Base-by-base conservation (phyloP, 2,113 vertebrate species). In the Chloropsis hardwickii region DNA sequence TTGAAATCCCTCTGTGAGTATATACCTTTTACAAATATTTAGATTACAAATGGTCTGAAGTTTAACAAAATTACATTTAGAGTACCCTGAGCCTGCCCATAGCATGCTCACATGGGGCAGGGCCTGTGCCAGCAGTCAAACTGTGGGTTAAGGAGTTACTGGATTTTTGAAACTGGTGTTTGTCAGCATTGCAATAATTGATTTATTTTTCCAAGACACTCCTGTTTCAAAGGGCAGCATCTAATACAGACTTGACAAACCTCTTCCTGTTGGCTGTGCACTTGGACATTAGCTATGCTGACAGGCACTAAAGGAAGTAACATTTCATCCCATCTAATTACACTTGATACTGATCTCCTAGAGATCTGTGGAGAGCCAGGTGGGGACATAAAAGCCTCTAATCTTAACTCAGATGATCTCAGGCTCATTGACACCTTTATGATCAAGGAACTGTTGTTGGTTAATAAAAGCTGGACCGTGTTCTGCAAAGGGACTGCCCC, bases 81-180 rank as follows among this genome's bases (percentile, higher is more conserved):
- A 79, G 60, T 67, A 86, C 22, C 65, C 48, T 47, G 29, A 70
- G 33, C 39, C 47, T 73, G 67, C 64, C 62, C 1, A 1, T 50
- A 44, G 31, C 21, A 1, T 39, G 37, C 27, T 82, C 0, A 0
- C 39, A 20, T 0, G 1, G 33, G 72, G 6, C 45, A 15, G 8
- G 37, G 74, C 35, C 31, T 21, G 28, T 86, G 85, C 82, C 56
- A 71, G 67, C 1, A 19, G 24, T 27, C 51, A 78, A 86, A 78
- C 51, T 44, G 40, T 12, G 78, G 40, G 40, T 40, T 77, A 35
- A 35, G 51, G 48, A 94, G 33, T 90, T 37, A 47, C 62, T 86
- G 42, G 29, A 28, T 83, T 27, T 66, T 80, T 61, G 50, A 74
- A 83, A 67, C 8, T 47, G 54, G 31, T 70, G 17, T 86, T 92